Percentiles rank a stretch among this genome's conserved stretches.
Evolutionary conservation across 2,797 vertebrate genomes (phyloP).

Genomic region (Falco concolor): DNA sequence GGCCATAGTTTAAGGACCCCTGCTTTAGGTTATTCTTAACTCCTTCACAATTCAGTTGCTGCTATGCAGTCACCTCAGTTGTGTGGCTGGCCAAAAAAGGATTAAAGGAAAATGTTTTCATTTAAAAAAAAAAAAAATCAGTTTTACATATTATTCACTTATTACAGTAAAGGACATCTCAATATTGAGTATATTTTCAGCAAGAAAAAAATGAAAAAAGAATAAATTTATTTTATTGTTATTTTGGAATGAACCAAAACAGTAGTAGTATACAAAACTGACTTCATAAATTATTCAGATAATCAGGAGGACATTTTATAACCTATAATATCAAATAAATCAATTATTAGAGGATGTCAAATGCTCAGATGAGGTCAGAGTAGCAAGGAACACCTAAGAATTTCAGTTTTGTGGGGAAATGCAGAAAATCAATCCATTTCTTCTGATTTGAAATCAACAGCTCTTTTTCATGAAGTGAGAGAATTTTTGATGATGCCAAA

Average conservation of each 20-base stretch:
- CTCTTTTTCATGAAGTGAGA: background rate
- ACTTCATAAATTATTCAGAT: background rate
- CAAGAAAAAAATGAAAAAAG: background rate
- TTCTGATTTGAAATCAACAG: background rate
- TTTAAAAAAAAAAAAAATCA: background rate
- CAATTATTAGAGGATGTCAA: background rate
- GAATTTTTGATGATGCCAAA: background rate
- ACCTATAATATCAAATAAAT: background rate
- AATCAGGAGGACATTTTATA: background rate
- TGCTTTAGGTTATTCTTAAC: background rate
- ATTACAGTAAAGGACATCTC: background rate
- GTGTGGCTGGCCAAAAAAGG: background rate
- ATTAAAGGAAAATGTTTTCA: background rate
- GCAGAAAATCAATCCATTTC: background rate
- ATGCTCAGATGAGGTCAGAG: background rate
- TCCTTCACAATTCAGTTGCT: background rate
- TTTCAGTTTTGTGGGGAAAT: background rate
- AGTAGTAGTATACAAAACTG: background rate
- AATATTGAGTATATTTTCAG: background rate
- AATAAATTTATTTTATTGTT: background rate
- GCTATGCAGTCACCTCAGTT: background rate
- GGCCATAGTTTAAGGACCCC: too few species aligned
- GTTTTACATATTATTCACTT: background rate
- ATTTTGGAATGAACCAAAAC: background rate
- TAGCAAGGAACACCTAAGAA: background rate